phyloP scores from a whole-genome alignment of 2,113 vertebrate species.

The Pomatostomus ruficeps region DNA sequence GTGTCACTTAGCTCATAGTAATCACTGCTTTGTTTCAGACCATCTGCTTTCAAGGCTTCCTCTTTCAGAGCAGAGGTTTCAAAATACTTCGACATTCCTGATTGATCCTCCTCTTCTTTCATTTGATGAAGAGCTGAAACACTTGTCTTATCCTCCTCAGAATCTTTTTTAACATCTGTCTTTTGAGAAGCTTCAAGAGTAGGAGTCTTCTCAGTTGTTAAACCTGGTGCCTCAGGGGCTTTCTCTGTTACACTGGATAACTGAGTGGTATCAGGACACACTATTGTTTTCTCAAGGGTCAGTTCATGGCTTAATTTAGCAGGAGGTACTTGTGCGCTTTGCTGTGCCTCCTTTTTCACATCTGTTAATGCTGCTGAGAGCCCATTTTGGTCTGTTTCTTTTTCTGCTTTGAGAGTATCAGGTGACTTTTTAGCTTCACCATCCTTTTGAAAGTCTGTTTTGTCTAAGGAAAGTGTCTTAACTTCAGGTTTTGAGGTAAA shows the following conservation, averaged over 20 bases:
- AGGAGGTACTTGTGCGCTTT: not conserved
- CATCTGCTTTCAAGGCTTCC: slow-evolving; percentile 68
- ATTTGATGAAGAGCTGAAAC: slow-evolving; percentile 35
- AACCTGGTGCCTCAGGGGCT: not conserved
- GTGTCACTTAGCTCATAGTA: slow-evolving; percentile 94
- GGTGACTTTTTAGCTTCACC: not conserved
- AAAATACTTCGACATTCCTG: slow-evolving; percentile 97
- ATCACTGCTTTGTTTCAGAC: slow-evolving; percentile 77
- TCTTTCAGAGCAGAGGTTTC: slow-evolving; percentile 91
- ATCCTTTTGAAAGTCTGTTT: slow-evolving; percentile 31
- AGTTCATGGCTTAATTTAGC: slow-evolving; percentile 24
- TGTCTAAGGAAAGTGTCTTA: not conserved
- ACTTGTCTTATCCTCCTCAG: not conserved
- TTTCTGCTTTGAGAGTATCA: slow-evolving; percentile 32
- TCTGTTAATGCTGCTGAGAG: not conserved
- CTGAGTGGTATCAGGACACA: not conserved
- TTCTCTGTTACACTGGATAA: slow-evolving; percentile 17
- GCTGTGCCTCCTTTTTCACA: slow-evolving; percentile 18
- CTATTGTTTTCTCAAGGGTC: not conserved
- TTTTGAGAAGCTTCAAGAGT: slow-evolving; percentile 44
- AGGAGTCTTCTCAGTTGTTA: slow-evolving; percentile 27
- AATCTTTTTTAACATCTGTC: slow-evolving; percentile 40
- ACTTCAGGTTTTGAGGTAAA: slow-evolving; percentile 36
- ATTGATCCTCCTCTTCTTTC: slow-evolving; percentile 79
- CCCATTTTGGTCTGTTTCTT: not conserved